Evolutionary conservation across 2,888 invertebrate genomes (phyloP).

Genomic region (Agrochola circellaris): DNA sequence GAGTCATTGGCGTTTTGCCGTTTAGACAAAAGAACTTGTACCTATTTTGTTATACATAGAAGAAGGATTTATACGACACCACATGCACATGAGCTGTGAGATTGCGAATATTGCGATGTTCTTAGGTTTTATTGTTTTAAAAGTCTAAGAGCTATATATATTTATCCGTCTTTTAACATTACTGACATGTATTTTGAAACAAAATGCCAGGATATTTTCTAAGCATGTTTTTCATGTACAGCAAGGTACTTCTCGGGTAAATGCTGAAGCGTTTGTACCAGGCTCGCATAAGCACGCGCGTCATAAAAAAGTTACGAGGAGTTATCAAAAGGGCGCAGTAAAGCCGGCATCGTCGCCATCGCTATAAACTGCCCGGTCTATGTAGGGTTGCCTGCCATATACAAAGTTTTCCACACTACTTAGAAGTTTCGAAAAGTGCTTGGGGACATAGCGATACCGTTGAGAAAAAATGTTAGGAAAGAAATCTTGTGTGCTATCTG

Average conservation of each 20-base stretch:
- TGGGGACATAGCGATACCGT: slow-evolving; percentile 61
- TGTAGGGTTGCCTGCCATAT: slow-evolving; percentile 68
- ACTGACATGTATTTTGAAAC: slow-evolving; percentile 16
- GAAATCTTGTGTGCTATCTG: slow-evolving; percentile 40
- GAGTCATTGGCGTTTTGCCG: not conserved
- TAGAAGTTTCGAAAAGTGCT: slow-evolving; percentile 67
- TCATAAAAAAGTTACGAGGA: slow-evolving; percentile 86
- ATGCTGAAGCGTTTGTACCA: slow-evolving; percentile 75
- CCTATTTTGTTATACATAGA: not conserved
- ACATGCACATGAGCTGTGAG: not conserved
- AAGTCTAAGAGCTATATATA: not conserved
- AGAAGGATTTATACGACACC: not conserved
- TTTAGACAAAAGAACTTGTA: slow-evolving; percentile 14
- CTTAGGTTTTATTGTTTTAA: slow-evolving; percentile 1
- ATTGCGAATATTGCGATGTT: not conserved
- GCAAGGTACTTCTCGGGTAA: slow-evolving; percentile 63
- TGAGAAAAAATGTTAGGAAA: slow-evolving; percentile 53
- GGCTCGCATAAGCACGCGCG: slow-evolving; percentile 81
- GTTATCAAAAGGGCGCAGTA: slow-evolving; percentile 85
- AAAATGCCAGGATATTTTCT: slow-evolving; percentile 47
- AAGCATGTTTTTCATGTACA: slow-evolving; percentile 59
- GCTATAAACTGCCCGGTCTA: slow-evolving; percentile 80
- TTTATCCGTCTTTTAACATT: slow-evolving; percentile 4
- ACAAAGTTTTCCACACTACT: slow-evolving; percentile 69
- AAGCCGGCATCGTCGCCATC: slow-evolving; percentile 77